Conservation (phyloP, 2,888 invertebrate species). For the Pyrgus malvae region DNA sequence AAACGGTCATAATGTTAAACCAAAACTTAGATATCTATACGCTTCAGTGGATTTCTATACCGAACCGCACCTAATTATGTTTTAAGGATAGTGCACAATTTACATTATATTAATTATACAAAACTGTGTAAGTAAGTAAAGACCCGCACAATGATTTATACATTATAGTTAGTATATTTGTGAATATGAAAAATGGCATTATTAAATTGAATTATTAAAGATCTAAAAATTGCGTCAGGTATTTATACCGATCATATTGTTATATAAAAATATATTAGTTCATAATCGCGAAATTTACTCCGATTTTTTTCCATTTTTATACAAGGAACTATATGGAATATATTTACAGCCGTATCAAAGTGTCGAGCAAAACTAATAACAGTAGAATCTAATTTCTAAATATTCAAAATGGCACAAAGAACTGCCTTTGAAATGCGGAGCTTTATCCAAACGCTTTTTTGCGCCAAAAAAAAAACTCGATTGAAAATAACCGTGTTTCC, state of each 20-base stretch:
- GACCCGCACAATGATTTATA: too few relatives aligned
- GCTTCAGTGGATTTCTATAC: not conserved
- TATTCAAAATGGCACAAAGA: constrained; percentile 18
- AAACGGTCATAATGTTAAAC: not conserved
- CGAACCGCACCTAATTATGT: too few relatives aligned
- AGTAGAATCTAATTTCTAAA: constrained; percentile 9
- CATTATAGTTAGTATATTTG: too few relatives aligned
- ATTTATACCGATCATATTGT: too few relatives aligned
- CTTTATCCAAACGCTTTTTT: constrained; percentile 36
- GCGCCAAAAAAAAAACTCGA: constrained; percentile 50
- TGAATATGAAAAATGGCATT: too few relatives aligned
- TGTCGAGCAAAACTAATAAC: constrained; percentile 5
- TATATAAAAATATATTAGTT: too few relatives aligned
- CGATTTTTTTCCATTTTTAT: not conserved
- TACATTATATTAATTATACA: too few relatives aligned
- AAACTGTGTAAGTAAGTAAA: too few relatives aligned
- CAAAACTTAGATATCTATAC: not conserved
- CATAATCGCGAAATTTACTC: not conserved
- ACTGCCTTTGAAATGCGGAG: constrained; percentile 22
- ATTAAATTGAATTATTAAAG: too few relatives aligned
- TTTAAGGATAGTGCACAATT: too few relatives aligned
- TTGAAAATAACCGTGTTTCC: constrained; percentile 69
- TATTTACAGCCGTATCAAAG: not conserved
- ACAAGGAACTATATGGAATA: too few relatives aligned
- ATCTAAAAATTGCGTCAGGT: too few relatives aligned